Conservation (phyloP, 1,140 invertebrate species). For the Oryzaephilus surinamensis region DNA sequence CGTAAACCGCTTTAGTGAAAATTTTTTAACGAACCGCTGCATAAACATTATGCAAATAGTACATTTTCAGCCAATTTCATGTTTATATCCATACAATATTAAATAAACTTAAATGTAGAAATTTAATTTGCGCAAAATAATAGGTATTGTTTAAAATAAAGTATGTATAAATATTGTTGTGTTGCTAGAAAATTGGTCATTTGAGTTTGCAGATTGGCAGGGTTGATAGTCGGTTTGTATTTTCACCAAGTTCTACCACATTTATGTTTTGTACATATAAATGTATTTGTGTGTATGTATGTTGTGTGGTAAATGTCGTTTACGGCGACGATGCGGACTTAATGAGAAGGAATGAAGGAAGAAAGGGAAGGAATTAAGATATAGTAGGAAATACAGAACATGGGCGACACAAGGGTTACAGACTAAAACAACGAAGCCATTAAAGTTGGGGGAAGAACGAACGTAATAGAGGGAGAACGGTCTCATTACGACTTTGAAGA, state of each 20-base stretch:
- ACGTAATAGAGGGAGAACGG: conserved; percentile 16
- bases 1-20: no score
- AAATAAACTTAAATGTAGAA: no score
- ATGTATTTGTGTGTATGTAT: no score
- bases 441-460: conserved; percentile 14
- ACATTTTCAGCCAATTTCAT: no score
- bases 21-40: no score
- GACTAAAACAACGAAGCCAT: conserved; percentile 20
- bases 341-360: conserved; percentile 22
- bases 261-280: conserved; percentile 1
- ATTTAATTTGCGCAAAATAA: no score
- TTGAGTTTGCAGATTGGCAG: conserved; percentile 14
- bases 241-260: conserved; percentile 5
- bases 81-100: no score
- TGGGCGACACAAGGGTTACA: conserved; percentile 18
- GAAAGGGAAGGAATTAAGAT: conserved; percentile 22
- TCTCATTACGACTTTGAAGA: conserved; percentile 12
- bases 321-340: conserved; percentile 15
- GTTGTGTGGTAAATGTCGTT: no score
- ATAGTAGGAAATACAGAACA: conserved; percentile 22
- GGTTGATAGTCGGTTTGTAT: conserved; percentile 10
- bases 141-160: not conserved
- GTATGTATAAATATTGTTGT: not conserved
- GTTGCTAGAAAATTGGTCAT: conserved; percentile 6
- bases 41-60: no score